These are phyloP conservation scores for Rotaria socialis DNA, from an alignment of 2,888 invertebrate species.

Conservation along the genomic window DNA sequence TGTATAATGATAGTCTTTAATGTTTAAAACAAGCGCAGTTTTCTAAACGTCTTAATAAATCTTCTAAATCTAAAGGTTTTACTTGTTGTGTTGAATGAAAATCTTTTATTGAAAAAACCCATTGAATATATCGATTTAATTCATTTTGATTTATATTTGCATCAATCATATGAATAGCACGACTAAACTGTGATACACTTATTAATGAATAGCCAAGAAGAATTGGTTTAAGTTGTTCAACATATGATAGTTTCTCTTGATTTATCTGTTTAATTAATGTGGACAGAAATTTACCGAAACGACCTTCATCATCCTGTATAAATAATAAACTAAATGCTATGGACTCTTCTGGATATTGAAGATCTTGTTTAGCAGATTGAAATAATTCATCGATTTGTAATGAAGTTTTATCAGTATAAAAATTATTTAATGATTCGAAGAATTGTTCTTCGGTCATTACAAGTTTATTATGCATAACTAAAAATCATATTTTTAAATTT, in stretches of 20 bases:
- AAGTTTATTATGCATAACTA: neutral
- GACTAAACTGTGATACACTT: neutral
- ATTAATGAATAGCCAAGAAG: constrained; percentile 6
- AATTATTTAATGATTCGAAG: neutral
- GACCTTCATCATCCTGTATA: neutral
- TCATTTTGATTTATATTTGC: neutral
- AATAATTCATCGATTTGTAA: neutral
- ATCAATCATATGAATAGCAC: neutral
- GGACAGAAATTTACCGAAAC: neutral
- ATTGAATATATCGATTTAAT: constrained; percentile 26
- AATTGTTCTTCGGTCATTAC: neutral
- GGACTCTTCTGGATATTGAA: neutral
- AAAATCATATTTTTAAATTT: neutral
- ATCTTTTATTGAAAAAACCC: neutral
- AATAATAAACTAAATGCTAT: constrained; percentile 10
- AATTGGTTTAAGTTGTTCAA: neutral
- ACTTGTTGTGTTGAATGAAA: neutral
- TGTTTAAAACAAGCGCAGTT: constrained; percentile 32
- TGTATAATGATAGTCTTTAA: constrained; percentile 20
- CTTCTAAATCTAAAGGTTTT: constrained; percentile 32
- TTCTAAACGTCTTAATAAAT: constrained; percentile 36
- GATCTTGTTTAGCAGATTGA: constrained; percentile 1
- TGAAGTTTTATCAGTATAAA: neutral
- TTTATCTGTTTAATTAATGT: neutral
- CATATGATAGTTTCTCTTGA: neutral